A percentile compares a stretch with the other conserved stretches of the same genome.
These are phyloP conservation scores for Trogon melanurus DNA, from an alignment of 2,113 vertebrate species.

Conservation along the genomic window DNA sequence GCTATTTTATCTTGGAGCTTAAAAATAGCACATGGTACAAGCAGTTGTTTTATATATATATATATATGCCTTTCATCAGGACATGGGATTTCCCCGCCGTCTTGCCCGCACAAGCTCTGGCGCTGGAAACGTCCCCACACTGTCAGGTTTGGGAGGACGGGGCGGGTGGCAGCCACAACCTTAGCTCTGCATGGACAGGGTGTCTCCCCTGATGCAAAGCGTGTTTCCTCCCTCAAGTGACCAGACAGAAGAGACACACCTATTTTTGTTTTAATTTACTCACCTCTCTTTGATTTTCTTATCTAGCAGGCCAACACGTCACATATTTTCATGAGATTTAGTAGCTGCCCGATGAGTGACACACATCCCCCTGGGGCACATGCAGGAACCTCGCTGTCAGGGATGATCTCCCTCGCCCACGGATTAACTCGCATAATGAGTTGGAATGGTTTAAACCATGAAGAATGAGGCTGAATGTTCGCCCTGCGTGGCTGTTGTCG, in stretches of 20 bases:
- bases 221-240: conserved; percentile 1
- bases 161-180: background rate
- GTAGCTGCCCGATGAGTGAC: background rate
- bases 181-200: background rate
- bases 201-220: background rate
- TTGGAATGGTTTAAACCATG: background rate
- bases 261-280: background rate
- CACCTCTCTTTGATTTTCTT: background rate
- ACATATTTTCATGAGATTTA: background rate
- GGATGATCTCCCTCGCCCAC: background rate
- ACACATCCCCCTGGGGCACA: background rate
- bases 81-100: background rate
- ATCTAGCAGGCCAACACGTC: background rate
- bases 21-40: conserved; percentile 47
- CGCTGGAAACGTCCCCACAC: background rate
- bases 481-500: fast-evolving
- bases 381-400: background rate
- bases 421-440: fast-evolving
- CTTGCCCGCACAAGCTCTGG: background rate
- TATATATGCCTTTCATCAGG: background rate
- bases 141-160: background rate
- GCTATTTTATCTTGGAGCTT: conserved; percentile 38
- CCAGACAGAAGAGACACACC: background rate
- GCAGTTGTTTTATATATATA: background rate
- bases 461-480: background rate